Base-by-base conservation (phyloP, 2,797 vertebrate species). In the Holocentrus rufus region DNA sequence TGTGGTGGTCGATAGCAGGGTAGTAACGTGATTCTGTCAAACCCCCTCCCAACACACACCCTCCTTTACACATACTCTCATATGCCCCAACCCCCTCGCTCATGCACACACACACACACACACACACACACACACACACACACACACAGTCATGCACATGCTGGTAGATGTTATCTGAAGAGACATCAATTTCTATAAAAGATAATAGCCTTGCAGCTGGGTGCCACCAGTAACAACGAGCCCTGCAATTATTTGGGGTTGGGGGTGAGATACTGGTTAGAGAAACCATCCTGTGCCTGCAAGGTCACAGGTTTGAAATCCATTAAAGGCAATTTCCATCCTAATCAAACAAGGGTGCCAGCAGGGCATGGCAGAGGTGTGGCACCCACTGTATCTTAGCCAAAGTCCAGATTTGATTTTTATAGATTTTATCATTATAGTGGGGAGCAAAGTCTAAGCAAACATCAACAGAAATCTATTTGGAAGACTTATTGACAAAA, bases 201-300 rank as follows among this genome's bases (percentile, higher is more conserved):
- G 60, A 88, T 76, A 83, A 87, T 76, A 84, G 73, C 72, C 76
- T 74, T 84, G 74, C 84, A 85, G 86, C 82, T 84, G 76, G 85
- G 69, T 78, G 73, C 72, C 65, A 74, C 61, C 68, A 74, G 77
- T 65, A 69, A 77, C 64, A 55, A 86, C 81, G 82, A 85, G 79
- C 56, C 63, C 68, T 70, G 54, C 64, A 22, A 79, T 85, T 81
- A 84, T 79, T 79, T 65, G 64, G 74, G 55, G 78, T 52, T 66
- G 36, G 58, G 54, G 61, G 53, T 79, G 66, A 76, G 42, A 66
- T 72, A 76, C 74, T 13, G 2, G 60, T 42, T 61, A 44, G 53
- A 80, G 73, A 42, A 77, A 49, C 54, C 55, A 42, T 55, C 31
- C 66, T 66, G 56, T 73, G 76, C 59, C 72, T 50, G 44, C 62